A percentile compares a stretch with the other conserved stretches of the same genome.
phyloP scores from a whole-genome alignment of 2,888 invertebrate genomes.

The Neoitamus cyanurus region DNA sequence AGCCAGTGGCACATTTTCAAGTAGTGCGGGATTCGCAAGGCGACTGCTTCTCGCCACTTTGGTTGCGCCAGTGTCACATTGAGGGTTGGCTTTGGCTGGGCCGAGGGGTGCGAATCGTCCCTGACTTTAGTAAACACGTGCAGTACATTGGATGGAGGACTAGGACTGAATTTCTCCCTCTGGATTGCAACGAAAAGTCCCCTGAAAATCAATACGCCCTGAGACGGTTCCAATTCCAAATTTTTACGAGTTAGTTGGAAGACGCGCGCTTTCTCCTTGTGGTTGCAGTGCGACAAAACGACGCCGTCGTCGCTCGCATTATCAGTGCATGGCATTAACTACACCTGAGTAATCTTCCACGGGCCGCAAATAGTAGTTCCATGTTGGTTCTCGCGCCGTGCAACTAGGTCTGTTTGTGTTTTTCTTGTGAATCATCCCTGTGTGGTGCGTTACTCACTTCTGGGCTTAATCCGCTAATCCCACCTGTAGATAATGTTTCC shows the following conservation, averaged over 20 bases:
- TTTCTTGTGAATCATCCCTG: not conserved
- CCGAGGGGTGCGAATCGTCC: conserved; percentile 1
- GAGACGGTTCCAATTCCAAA: not conserved
- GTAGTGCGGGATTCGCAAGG: not conserved
- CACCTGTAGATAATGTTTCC: not conserved
- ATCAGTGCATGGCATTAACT: not conserved
- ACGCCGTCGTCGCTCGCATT: not conserved
- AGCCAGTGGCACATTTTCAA: conserved; percentile 30
- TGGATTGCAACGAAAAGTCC: not conserved
- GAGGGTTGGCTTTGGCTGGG: not conserved
- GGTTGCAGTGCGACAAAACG: not conserved
- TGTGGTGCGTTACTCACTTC: not conserved
- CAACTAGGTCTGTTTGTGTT: not conserved
- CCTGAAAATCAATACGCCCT: conserved; percentile 12
- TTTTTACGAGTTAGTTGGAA: not conserved
- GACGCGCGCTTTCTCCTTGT: not conserved
- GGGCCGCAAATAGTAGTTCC: not conserved
- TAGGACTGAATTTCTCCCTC: conserved; percentile 15
- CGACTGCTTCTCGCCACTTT: not conserved
- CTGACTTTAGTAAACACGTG: conserved; percentile 13
- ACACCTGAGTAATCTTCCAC: not conserved
- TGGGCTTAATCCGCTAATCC: not conserved
- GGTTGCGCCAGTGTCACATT: conserved; percentile 20
- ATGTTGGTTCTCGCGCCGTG: not conserved
- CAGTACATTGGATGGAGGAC: not conserved